phyloP scores from a whole-genome alignment of 2,797 vertebrate genomes.

The Furcifer pardalis region DNA sequence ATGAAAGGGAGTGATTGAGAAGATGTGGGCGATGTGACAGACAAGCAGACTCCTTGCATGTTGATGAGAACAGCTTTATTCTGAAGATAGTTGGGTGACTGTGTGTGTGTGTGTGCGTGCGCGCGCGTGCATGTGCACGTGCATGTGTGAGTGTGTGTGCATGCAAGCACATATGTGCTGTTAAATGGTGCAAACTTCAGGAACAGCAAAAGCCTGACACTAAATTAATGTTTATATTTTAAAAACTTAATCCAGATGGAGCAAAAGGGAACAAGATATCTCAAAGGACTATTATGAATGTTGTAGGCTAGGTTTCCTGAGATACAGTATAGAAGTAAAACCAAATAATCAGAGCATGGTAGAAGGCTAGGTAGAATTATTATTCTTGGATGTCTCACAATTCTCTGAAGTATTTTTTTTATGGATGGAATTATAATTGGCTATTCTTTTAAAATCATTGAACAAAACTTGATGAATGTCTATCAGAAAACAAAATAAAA shows the following conservation, averaged over 20 bases:
- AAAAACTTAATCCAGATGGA: conserved; percentile 38
- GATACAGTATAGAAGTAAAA: not conserved
- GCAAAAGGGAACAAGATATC: conserved; percentile 37
- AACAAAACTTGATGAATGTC: not conserved
- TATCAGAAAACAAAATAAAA: too few species aligned
- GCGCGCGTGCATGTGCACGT: conserved; percentile 44
- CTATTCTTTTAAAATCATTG: not conserved
- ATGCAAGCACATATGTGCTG: conserved; percentile 28
- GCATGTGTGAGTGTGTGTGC: conserved; percentile 53
- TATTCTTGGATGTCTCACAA: conserved; percentile 39
- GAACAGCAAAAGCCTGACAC: conserved; percentile 27
- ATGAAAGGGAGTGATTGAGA: conserved; percentile 77
- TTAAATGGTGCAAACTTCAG: conserved; percentile 64
- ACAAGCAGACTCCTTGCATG: conserved; percentile 74
- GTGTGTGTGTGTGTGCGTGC: conserved; percentile 57
- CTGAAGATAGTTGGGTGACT: conserved; percentile 41
- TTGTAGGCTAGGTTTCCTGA: not conserved
- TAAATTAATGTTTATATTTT: conserved; percentile 19
- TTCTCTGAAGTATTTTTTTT: conserved; percentile 9
- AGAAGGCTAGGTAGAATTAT: conserved; percentile 44
- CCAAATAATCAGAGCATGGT: conserved; percentile 32
- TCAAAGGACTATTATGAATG: conserved; percentile 21
- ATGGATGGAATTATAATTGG: not conserved
- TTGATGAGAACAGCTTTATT: conserved; percentile 74
- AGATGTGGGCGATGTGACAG: conserved; percentile 75